Conservation (phyloP, 23 tunicate species). For the Ascidia mentula region DNA sequence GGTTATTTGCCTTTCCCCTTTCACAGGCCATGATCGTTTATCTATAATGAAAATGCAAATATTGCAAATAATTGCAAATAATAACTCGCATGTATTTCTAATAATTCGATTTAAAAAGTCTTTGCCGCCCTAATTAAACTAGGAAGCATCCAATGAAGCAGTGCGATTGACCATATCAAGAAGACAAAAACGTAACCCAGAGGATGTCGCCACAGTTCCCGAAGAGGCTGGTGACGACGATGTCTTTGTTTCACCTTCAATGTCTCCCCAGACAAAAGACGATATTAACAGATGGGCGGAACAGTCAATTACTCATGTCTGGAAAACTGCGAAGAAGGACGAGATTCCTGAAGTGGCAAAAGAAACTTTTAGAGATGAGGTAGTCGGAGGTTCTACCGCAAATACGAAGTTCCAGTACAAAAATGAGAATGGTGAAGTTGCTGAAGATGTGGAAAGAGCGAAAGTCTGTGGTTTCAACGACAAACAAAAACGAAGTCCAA, state of each 20-base stretch:
- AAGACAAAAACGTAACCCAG: neutral
- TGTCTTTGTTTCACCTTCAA: conserved; percentile 23
- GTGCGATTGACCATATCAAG: neutral
- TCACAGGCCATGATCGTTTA: no score
- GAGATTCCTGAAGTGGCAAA: neutral
- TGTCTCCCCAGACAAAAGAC: conserved; percentile 1
- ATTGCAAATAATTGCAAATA: no score
- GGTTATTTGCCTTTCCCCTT: no score
- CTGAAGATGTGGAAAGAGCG: neutral
- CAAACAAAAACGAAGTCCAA: neutral
- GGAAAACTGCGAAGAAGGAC: neutral
- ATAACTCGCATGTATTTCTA: no score
- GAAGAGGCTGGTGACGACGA: conserved; percentile 42
- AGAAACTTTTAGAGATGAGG: neutral
- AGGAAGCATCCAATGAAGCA: neutral
- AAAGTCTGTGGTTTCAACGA: neutral
- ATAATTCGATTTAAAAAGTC: neutral
- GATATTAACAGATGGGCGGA: conserved; percentile 14
- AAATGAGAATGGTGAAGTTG: neutral
- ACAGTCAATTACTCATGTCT: neutral
- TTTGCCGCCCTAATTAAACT: neutral
- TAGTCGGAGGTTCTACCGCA: neutral
- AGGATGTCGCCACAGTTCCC: conserved; percentile 11
- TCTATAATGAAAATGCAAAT: no score
- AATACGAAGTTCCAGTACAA: neutral